Evolutionary conservation across 2,888 invertebrate species (phyloP).

Genomic region (Eristalis intricaria): DNA sequence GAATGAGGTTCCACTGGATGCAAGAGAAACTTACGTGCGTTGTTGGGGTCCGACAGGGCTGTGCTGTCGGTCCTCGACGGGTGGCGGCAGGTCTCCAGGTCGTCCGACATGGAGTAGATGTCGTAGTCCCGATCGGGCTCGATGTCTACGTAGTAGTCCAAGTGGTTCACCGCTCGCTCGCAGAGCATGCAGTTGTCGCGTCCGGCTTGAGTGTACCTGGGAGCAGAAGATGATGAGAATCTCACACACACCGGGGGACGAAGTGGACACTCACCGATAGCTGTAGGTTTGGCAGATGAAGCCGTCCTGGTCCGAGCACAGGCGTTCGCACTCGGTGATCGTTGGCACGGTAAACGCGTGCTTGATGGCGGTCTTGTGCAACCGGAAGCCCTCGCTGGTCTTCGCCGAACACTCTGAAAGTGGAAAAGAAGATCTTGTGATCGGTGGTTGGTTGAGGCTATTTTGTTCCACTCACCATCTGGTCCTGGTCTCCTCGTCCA

Average conservation of each 20-base stretch:
- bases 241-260: neutral
- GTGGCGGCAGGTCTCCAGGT: constrained; percentile 82
- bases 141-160: constrained; percentile 88
- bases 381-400: constrained; percentile 88
- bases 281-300: constrained; percentile 90
- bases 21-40: constrained; percentile 76
- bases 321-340: constrained; percentile 89
- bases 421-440: neutral
- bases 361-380: constrained; percentile 86
- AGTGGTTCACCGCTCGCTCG: constrained; percentile 86
- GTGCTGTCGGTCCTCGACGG: constrained; percentile 76
- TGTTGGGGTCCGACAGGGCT: constrained; percentile 81
- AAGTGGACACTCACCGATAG: constrained; percentile 83
- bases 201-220: constrained; percentile 79
- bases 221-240: neutral
- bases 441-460: fast-evolving
- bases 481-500: constrained; percentile 81
- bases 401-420: constrained; percentile 88
- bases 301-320: constrained; percentile 87
- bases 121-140: constrained; percentile 89
- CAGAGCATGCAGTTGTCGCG: constrained; percentile 90
- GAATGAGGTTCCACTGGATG: neutral
- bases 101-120: constrained; percentile 88
- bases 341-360: constrained; percentile 85
- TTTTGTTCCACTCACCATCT: constrained; percentile 77